Evolutionary conservation across 2,113 vertebrate genomes (phyloP), one percentile per base, ranked within the genome.

Genomic region (Phrynocephalus versicolor): DNA sequence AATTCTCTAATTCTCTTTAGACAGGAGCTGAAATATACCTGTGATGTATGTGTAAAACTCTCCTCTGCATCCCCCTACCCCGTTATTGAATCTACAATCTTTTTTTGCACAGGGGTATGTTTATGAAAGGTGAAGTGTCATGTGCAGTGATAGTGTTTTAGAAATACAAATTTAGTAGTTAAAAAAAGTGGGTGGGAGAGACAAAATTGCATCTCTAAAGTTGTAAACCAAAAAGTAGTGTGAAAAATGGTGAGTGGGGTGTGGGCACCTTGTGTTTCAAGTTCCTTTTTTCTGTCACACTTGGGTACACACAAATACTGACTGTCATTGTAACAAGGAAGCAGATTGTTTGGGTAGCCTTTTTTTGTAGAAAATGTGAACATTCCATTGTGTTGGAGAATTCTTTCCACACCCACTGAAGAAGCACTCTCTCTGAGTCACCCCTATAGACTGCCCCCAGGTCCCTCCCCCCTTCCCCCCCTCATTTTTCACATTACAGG

Each of bases 401-500:
- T 72, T 41, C 7, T 77, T 79, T 57, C 45, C 45, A 80, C 60
- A 57, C 41, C 35, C 30, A 18, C 41, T 39, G 9, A 67, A 51
- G 25, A n/a, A n/a, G n/a, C n/a, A n/a, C 30, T 55, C 79, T 65
- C n/a, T 69, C 65, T 45, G 73, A n/a, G n/a, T n/a, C n/a, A n/a
- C n/a, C n/a, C 14, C 70, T 75, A 12, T 16, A 51, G 45, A 51
- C 45, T 51, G 45, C 2, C 4, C 73, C 2, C 45, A 85, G 33
- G 77, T 10, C 78, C 57, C 0, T 0, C 72, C 81, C 3, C 62
- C 78, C 57, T 0, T 0, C 72, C 81, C 3, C 62, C 33, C 41
- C 21, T 25, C 58, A 7, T 37, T 60, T 73, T 82, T 57, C 71
- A 71, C 25, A 75, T 27, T 41, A 2, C 80, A 85, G 30, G 25